Conservation (phyloP, 2,113 vertebrate genomes). For the Onychorhynchus coronatus region DNA sequence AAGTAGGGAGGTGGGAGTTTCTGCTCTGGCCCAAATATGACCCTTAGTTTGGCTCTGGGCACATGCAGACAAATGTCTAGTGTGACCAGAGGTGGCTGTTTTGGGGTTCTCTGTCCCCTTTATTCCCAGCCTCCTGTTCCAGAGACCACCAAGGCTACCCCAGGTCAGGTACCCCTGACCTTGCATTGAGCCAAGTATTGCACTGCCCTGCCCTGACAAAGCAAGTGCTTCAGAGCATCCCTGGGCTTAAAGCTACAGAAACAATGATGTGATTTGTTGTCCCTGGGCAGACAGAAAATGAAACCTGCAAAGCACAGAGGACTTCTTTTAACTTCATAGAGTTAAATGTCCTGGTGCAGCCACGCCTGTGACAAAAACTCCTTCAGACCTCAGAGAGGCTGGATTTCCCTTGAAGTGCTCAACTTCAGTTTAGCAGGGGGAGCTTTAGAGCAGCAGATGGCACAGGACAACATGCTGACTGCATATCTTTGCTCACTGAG, state of each 20-base stretch:
- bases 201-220: background rate
- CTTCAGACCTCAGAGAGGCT: background rate
- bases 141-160: background rate
- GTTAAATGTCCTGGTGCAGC: background rate
- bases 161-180: background rate
- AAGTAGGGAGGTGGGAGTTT: background rate
- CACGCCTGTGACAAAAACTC: background rate
- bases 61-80: background rate
- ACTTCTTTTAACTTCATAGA: background rate
- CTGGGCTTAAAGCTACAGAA: background rate
- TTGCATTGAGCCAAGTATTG: background rate
- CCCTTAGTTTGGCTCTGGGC: background rate
- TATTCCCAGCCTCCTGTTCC: background rate
- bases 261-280: background rate
- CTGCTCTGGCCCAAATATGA: background rate
- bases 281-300: fast-evolving
- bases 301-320: background rate
- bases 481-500: background rate
- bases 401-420: background rate
- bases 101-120: background rate
- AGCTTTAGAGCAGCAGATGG: background rate
- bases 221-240: background rate
- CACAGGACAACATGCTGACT: background rate
- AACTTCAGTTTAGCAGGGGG: background rate
- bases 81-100: background rate